Evolutionary conservation across 1,140 invertebrate genomes (phyloP).

Genomic region (Leucophenga varia): DNA sequence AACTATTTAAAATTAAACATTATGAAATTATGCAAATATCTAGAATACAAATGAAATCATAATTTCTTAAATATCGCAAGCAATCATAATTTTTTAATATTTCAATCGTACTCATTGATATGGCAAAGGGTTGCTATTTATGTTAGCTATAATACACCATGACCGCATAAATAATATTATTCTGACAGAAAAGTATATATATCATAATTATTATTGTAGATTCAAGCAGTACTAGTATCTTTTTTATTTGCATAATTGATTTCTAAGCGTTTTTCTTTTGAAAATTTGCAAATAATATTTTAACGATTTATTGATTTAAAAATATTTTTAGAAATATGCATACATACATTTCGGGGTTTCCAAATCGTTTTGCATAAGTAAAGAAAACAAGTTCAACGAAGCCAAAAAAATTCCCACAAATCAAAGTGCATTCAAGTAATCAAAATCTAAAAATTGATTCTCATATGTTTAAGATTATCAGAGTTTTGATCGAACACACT

Average conservation of each 20-base stretch:
- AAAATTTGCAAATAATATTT: too few relatives aligned
- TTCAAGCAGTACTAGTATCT: too few relatives aligned
- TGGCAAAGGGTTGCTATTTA: slow-evolving; percentile 35
- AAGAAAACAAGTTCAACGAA: too few relatives aligned
- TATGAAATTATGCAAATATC: slow-evolving; percentile 51
- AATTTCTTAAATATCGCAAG: too few relatives aligned
- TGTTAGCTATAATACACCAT: slow-evolving; percentile 38
- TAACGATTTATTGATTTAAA: too few relatives aligned
- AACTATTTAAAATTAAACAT: slow-evolving; percentile 14
- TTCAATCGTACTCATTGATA: too few relatives aligned
- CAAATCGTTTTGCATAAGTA: too few relatives aligned
- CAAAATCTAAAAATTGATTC: slow-evolving; percentile 39
- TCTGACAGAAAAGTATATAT: too few relatives aligned
- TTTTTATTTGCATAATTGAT: slow-evolving; percentile 14
- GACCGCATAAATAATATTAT: slow-evolving; percentile 50
- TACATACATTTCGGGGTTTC: slow-evolving; percentile 44
- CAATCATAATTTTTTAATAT: neutral
- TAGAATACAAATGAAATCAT: too few relatives aligned
- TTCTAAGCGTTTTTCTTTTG: slow-evolving; percentile 14
- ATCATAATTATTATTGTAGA: too few relatives aligned
- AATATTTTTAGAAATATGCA: too few relatives aligned
- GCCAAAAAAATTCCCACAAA: slow-evolving; percentile 45
- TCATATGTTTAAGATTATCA: slow-evolving; percentile 48
- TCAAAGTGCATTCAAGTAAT: slow-evolving; percentile 33
- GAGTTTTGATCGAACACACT: slow-evolving; percentile 20